phyloP scores from a whole-genome alignment of 2,797 vertebrate species.

The Amazona finschi region DNA sequence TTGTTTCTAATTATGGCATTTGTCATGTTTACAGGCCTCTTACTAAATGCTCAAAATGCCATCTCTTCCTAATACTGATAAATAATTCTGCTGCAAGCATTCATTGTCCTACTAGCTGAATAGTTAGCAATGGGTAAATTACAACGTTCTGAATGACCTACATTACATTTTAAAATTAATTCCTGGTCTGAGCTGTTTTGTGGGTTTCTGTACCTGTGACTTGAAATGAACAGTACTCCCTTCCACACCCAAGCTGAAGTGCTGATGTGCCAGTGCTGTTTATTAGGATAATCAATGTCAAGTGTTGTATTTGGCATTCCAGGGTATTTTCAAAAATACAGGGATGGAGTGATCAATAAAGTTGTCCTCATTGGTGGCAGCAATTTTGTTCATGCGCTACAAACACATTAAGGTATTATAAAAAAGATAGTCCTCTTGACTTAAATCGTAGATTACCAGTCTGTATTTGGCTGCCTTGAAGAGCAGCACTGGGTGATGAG shows the following conservation, averaged over 20 bases:
- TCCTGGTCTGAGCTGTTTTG: not conserved
- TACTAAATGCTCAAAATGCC: not conserved
- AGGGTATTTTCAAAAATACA: not conserved
- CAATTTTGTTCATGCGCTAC: not conserved
- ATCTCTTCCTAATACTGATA: not conserved
- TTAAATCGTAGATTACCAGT: not conserved
- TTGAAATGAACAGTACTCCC: not conserved
- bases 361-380: not conserved
- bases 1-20: not conserved
- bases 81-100: conserved; percentile 1
- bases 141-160: not conserved
- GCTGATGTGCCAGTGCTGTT: not conserved
- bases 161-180: conserved; percentile 24
- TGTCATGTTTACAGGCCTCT: not conserved
- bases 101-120: not conserved
- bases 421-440: not conserved
- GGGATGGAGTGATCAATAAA: not conserved
- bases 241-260: not conserved
- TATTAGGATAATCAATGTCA: not conserved
- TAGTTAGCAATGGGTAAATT: not conserved
- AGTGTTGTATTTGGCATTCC: not conserved
- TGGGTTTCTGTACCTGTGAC: not conserved
- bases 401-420: not conserved
- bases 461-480: not conserved
- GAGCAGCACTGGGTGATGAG: not conserved